A percentile compares a stretch with the other conserved stretches of the same genome.
phyloP scores from a whole-genome alignment of 1,140 invertebrate species.

The Oscheius sp. region DNA sequence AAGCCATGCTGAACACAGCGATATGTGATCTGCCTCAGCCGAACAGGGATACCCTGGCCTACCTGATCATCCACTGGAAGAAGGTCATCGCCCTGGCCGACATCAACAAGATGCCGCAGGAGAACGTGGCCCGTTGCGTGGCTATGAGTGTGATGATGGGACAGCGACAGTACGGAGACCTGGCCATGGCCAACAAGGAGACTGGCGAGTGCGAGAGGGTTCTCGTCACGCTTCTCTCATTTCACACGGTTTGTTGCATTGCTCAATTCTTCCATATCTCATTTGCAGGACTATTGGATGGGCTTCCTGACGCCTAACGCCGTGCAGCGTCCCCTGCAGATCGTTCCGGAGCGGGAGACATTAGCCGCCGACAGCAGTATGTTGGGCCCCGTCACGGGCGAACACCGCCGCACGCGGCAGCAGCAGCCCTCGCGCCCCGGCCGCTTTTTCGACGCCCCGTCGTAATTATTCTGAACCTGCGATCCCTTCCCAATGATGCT shows the following conservation, averaged over 20 bases:
- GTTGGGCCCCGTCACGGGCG: background rate
- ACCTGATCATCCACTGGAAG: slow-evolving; percentile 78
- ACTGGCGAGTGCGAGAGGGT: background rate
- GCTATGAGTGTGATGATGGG: slow-evolving; percentile 1
- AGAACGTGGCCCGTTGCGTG: background rate
- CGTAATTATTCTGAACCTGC: too few species aligned
- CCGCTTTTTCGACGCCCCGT: too few species aligned
- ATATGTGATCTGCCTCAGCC: slow-evolving; percentile 75
- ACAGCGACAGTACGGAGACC: background rate
- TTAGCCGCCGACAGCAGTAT: background rate
- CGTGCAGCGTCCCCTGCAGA: background rate
- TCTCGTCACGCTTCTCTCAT: background rate
- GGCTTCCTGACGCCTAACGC: background rate
- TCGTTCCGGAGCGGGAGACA: background rate
- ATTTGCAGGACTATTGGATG: background rate
- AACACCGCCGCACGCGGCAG: background rate
- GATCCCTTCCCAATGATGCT: too few species aligned
- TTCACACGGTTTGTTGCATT: background rate
- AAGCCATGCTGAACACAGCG: slow-evolving; percentile 67
- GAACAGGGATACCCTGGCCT: slow-evolving; percentile 83
- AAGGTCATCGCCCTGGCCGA: slow-evolving; percentile 48
- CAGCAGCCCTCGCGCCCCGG: too few species aligned
- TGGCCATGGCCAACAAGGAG: background rate
- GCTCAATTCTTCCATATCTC: background rate
- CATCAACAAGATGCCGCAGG: background rate